Percentiles rank a stretch among this genome's conserved stretches.
Evolutionary conservation across 1,140 invertebrate genomes (phyloP).

Genomic region (Eriosoma lanigerum): DNA sequence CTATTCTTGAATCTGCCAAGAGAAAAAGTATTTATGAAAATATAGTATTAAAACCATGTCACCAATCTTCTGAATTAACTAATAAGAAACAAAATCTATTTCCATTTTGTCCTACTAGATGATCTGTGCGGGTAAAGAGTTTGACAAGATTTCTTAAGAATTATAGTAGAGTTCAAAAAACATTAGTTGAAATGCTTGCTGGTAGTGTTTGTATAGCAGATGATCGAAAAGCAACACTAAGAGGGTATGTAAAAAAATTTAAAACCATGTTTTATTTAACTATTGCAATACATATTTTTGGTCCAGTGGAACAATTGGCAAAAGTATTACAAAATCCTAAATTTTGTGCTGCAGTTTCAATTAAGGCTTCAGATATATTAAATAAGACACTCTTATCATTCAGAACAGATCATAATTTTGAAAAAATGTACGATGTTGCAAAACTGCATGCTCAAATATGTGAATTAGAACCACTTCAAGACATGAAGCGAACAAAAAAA

Average conservation of each 20-base stretch:
- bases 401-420: not conserved
- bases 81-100: too few species aligned
- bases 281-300: not conserved
- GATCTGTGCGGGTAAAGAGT: too few species aligned
- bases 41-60: too few species aligned
- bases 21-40: too few species aligned
- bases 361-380: not conserved
- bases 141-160: too few species aligned
- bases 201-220: too few species aligned
- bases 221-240: too few species aligned
- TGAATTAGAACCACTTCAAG: not conserved
- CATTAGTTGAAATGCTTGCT: too few species aligned
- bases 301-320: not conserved
- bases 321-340: not conserved
- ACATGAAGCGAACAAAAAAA: not conserved
- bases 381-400: not conserved
- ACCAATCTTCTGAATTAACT: too few species aligned
- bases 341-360: not conserved
- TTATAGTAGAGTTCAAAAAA: too few species aligned
- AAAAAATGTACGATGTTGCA: not conserved
- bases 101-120: too few species aligned
- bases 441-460: not conserved
- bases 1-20: too few species aligned
- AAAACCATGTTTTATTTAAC: not conserved
- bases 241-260: not conserved